Evolutionary conservation across 2,113 vertebrate genomes (phyloP).

Genomic region (Camelus dromedarius): DNA sequence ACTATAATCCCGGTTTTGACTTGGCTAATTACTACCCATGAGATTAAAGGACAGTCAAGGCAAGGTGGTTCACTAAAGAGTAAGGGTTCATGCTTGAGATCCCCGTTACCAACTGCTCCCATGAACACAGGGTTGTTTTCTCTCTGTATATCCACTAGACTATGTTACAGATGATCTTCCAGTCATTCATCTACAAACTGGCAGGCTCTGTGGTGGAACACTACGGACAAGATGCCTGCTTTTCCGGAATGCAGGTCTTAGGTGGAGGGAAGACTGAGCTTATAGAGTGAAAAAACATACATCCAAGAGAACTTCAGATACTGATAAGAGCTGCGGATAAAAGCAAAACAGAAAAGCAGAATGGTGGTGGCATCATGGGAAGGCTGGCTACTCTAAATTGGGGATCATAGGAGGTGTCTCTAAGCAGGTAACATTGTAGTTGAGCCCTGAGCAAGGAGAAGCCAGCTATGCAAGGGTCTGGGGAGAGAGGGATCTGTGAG

Average conservation of each 20-base stretch:
- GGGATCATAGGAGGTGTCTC: neutral
- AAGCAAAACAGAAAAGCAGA: neutral
- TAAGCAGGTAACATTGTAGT: neutral
- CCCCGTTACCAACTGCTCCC: fast-evolving
- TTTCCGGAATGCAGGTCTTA: neutral
- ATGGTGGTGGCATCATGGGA: neutral
- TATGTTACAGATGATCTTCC: neutral
- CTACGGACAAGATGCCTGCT: neutral
- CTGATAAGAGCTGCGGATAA: neutral
- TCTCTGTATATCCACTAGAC: fast-evolving
- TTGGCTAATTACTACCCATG: neutral
- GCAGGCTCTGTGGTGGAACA: neutral
- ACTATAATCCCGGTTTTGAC: neutral
- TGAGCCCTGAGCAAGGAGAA: neutral
- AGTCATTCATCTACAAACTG: neutral
- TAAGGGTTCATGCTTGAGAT: neutral
- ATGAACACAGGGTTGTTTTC: neutral
- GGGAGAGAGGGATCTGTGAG: neutral
- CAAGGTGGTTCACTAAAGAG: no score
- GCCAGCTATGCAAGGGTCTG: neutral
- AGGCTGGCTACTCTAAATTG: neutral
- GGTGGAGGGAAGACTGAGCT: neutral
- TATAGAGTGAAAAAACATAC: neutral
- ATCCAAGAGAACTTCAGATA: neutral
- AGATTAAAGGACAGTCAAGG: neutral